phyloP scores from a whole-genome alignment of 2,888 invertebrate species.

The Poecilus cupreus region DNA sequence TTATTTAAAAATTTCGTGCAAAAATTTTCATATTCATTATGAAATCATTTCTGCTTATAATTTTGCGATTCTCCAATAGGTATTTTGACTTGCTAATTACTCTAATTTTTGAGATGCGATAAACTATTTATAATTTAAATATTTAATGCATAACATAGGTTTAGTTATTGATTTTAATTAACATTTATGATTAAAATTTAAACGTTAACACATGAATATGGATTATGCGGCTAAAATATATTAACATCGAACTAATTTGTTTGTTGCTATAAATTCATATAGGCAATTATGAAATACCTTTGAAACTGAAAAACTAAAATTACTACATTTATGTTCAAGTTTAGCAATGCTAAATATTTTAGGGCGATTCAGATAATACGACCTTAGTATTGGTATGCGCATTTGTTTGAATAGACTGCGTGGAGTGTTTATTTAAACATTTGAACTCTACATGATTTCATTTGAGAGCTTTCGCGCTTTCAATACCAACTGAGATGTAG shows the following conservation, averaged over 20 bases:
- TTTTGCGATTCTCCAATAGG: not conserved
- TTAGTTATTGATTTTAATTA: not conserved
- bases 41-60: not conserved
- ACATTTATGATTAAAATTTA: not conserved
- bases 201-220: not conserved
- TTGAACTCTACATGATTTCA: slow-evolving; percentile 4
- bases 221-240: not conserved
- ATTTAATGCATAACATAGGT: not conserved
- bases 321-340: no score
- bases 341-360: no score
- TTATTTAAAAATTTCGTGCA: not conserved
- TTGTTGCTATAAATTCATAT: no score
- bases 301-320: no score
- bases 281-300: no score
- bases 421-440: slow-evolving; percentile 33
- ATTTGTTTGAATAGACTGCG: not conserved
- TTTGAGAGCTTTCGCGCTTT: slow-evolving; percentile 1
- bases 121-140: slow-evolving; percentile 12
- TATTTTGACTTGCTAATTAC: slow-evolving; percentile 9
- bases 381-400: not conserved
- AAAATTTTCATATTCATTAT: not conserved
- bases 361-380: no score
- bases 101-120: not conserved
- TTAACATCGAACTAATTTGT: not conserved
- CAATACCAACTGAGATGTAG: no score